Evolutionary conservation across 1,140 invertebrate species (phyloP), one percentile per base, ranked within the genome.

Genomic region (Phymorhynchus buccinoides): DNA sequence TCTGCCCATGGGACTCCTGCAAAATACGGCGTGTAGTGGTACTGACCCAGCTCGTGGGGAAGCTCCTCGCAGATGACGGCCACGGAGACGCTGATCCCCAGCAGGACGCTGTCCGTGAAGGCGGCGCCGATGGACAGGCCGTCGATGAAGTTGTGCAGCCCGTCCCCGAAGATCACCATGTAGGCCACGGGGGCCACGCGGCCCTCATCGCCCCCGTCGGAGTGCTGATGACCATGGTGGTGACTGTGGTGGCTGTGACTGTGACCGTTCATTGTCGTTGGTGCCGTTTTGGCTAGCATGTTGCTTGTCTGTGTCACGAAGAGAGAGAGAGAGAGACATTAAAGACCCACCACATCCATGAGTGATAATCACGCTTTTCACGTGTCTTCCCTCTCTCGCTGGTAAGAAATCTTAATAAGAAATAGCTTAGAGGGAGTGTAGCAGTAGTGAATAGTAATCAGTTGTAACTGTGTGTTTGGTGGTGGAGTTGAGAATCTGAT

Each of bases 101-200:
- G 94, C 9, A 95, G 89, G 56, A 95, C 93, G 77, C 93, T 95
- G 83, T 95, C 93, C 52, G 94, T 95, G 90, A 96, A 96, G 37
- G 95, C 95, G 30, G 96, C 96, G 9, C 96, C 95, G 86, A 96
- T 96, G 14, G 95, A 95, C 7, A 96, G 91, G 4, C 96, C 96
- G 91, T 96, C 96, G 77, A 96, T 96, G 87, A 96, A 96, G 89
- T 96, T 96, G 90, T 96, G 96, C 48, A 96, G 91, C 2, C 95
- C 95, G 93, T 96, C 96, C 3, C 96, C 96, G 91, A 96, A 95
- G 81, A 96, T 95, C 52, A 96, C 95, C 96, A 96, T 96, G 95
- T 95, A 96, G 2, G 96, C 96, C n/a, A 96, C 95, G 3, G 91
- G 90, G 7, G 88, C 88, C 12, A 93, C 85, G 30, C 86, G 42